phyloP scores from a whole-genome alignment of 35 echinoderm and acorn worm genomes.

The Acanthaster planci region DNA sequence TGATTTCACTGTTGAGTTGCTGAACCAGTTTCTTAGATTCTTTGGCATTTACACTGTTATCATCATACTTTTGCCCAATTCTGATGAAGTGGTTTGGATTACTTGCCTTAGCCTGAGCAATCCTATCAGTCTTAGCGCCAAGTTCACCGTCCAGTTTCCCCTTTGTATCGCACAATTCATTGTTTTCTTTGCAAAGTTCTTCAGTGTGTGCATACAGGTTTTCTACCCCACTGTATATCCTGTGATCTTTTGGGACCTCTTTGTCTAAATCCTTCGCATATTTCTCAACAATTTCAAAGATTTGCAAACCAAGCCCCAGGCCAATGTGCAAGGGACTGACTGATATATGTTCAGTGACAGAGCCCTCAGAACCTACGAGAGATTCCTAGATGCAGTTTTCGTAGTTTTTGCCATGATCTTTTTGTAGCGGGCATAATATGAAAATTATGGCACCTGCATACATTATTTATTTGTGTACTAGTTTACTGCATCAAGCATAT shows the following conservation, averaged over 20 bases:
- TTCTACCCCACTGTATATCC: neutral
- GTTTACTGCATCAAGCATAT: conserved; percentile 48
- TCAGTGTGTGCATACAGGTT: neutral
- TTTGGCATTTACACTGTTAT: neutral
- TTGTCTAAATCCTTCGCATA: neutral
- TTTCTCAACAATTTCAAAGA: neutral
- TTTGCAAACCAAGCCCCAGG: neutral
- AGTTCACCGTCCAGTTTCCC: neutral
- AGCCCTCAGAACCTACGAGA: neutral
- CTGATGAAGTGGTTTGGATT: neutral
- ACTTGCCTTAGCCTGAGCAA: neutral
- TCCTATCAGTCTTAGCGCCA: neutral
- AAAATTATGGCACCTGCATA: no score
- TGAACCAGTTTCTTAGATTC: neutral
- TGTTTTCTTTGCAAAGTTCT: neutral
- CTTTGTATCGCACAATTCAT: neutral
- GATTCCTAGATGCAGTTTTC: neutral
- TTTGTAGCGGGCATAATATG: no score
- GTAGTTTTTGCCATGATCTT: neutral
- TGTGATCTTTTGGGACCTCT: neutral
- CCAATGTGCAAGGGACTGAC: neutral
- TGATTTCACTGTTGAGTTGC: neutral
- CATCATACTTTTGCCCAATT: neutral
- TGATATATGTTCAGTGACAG: neutral
- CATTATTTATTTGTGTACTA: no score